A percentile compares a stretch with the other conserved stretches of the same genome.
Conservation (phyloP, 2,113 vertebrate genomes). For the Syrrhaptes paradoxus region DNA sequence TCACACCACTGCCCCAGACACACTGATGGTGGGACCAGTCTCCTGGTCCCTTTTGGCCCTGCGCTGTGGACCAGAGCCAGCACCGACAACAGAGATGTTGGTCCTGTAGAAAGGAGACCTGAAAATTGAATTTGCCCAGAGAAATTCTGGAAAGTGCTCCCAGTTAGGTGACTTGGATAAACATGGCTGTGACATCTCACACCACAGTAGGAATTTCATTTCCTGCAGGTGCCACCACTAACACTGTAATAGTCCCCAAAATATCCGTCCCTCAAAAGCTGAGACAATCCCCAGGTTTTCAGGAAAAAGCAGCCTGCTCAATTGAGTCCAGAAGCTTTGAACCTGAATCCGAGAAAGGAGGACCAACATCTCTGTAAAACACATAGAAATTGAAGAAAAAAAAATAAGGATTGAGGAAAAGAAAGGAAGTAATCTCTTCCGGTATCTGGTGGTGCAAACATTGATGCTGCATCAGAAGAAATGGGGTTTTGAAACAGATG, state of each 20-base stretch:
- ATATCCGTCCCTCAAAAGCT: not conserved
- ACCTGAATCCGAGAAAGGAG: not conserved
- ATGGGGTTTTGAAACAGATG: not conserved
- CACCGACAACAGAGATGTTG: accelerated
- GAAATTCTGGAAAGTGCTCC: not conserved
- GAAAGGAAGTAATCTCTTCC: not conserved
- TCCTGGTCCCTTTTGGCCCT: not conserved
- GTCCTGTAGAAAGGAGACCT: not conserved
- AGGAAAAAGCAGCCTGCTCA: not conserved
- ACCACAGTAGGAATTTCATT: not conserved
- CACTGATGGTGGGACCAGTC: not conserved
- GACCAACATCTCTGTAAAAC: not conserved
- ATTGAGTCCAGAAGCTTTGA: not conserved
- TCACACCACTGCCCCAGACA: not conserved
- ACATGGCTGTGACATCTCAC: not conserved
- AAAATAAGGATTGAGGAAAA: not conserved
- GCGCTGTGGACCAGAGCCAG: not conserved
- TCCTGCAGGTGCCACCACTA: not conserved
- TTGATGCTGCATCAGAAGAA: not conserved
- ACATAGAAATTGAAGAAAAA: not conserved
- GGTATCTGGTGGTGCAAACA: not conserved
- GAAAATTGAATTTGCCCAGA: not conserved
- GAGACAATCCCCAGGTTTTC: not conserved
- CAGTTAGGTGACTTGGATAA: not conserved
- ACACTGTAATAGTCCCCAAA: not conserved